Conservation (phyloP, 2,113 vertebrate genomes). For the Pomatorhinus ruficollis region DNA sequence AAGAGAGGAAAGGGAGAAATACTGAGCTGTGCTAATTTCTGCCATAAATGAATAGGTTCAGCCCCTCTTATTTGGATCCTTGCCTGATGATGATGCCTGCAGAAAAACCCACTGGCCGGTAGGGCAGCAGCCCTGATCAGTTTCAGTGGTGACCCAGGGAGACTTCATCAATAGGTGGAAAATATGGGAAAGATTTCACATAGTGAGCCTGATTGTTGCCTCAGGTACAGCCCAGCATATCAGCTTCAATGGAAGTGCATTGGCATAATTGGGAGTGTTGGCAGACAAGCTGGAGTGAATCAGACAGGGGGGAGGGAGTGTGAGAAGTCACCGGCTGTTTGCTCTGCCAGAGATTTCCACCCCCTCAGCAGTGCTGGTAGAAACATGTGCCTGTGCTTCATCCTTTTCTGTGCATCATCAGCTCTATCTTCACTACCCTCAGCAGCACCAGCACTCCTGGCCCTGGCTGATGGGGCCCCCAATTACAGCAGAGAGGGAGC, state of each 20-base stretch:
- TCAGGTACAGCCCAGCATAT: neutral
- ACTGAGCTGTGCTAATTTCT: neutral
- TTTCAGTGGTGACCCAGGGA: neutral
- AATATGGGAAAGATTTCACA: neutral
- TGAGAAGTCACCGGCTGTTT: constrained; percentile 35
- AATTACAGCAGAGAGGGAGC: neutral
- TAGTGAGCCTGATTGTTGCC: neutral
- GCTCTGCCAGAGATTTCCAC: constrained; percentile 47
- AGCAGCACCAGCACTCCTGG: fast-evolving
- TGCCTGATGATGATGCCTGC: neutral
- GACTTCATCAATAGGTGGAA: neutral
- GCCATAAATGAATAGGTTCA: neutral
- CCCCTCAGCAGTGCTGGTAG: constrained; percentile 29
- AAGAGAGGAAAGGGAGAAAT: neutral
- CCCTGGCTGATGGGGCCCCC: fast-evolving
- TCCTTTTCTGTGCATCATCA: neutral
- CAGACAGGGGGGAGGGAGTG: neutral
- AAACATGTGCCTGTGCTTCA: neutral
- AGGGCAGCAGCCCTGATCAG: neutral
- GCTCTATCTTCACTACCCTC: neutral
- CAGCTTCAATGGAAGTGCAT: neutral
- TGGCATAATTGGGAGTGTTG: neutral
- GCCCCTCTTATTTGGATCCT: neutral
- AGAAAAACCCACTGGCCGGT: neutral
- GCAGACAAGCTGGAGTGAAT: constrained; percentile 43